Evolutionary conservation across 2,797 vertebrate species (phyloP).

Genomic region (Spinibarbus caldwelli): DNA sequence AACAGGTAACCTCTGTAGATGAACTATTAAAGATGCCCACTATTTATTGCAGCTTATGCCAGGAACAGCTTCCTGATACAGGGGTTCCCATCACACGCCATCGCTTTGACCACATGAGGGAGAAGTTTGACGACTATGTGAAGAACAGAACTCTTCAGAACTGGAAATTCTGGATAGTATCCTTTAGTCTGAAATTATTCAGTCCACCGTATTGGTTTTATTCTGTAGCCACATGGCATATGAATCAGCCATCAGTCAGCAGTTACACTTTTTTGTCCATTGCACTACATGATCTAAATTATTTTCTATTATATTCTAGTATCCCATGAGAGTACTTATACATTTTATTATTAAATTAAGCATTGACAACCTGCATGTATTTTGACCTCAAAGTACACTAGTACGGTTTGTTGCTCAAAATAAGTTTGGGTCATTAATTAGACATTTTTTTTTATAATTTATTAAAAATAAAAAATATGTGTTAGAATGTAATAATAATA

Average conservation of each 20-base stretch:
- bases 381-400: neutral
- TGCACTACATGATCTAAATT: neutral
- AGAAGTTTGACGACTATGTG: conserved; percentile 91
- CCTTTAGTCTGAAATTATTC: conserved; percentile 69
- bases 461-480: no score
- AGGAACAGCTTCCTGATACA: conserved; percentile 91
- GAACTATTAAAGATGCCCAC: neutral
- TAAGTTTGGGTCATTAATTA: neutral
- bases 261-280: neutral
- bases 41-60: conserved; percentile 81
- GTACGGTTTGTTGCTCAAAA: no score
- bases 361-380: neutral
- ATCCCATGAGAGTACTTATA: no score
- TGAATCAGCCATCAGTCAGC: neutral
- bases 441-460: neutral
- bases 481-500: neutral
- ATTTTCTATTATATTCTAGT: neutral
- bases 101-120: conserved; percentile 85
- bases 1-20: neutral
- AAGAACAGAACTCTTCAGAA: conserved; percentile 90
- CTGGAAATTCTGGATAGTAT: conserved; percentile 99
- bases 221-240: neutral
- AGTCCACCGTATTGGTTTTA: neutral
- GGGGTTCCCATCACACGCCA: conserved; percentile 84
- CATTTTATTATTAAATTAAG: no score